phyloP scores from a whole-genome alignment of 1,140 invertebrate species.

The Micrasema longulum region DNA sequence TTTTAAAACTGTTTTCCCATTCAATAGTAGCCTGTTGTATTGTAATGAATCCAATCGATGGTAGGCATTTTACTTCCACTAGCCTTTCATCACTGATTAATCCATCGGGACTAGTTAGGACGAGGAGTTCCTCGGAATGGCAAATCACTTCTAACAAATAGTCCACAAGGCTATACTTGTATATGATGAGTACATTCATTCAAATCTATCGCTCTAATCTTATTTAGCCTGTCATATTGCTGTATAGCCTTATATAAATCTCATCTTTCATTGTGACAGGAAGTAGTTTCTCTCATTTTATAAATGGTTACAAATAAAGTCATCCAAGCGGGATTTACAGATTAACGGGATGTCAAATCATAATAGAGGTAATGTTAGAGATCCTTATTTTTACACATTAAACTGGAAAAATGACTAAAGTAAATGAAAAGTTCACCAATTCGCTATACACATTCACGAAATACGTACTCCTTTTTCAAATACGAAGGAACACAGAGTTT shows the following conservation, averaged over 20 bases:
- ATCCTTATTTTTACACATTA: no score
- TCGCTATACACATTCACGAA: no score
- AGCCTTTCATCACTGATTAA: not conserved
- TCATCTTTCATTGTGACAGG: no score
- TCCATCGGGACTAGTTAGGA: slow-evolving; percentile 6
- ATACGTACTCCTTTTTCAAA: no score
- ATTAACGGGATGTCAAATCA: no score
- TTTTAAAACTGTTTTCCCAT: not conserved
- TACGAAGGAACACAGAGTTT: no score
- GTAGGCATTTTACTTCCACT: slow-evolving; percentile 1
- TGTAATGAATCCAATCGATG: not conserved
- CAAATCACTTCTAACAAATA: not conserved
- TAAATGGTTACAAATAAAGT: no score
- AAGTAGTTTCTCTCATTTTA: no score
- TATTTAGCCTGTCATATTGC: not conserved
- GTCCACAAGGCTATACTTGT: not conserved
- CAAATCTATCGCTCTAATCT: not conserved
- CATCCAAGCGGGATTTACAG: no score
- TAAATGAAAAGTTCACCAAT: no score
- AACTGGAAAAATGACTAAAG: no score
- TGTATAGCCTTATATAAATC: not conserved
- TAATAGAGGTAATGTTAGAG: no score
- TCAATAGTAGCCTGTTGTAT: not conserved
- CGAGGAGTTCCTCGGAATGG: not conserved
- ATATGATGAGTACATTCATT: not conserved